Percentiles rank a stretch among this genome's conserved stretches.
phyloP scores from a whole-genome alignment of 2,113 vertebrate genomes.

The Cyanoramphus novaezelandiae region DNA sequence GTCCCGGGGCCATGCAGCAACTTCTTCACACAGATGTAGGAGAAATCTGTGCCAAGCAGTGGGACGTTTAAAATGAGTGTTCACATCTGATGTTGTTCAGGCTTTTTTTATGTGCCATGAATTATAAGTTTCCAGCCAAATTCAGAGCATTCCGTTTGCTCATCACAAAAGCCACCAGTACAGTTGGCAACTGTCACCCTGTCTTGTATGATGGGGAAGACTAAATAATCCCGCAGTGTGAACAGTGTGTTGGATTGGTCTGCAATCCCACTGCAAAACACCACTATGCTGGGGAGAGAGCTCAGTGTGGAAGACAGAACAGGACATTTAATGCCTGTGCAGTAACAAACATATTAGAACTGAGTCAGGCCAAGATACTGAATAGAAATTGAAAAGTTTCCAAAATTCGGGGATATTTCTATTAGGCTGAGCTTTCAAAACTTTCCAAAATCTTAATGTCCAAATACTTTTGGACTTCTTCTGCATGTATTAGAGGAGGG shows the following conservation, averaged over 20 bases:
- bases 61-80: not conserved
- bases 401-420: not conserved
- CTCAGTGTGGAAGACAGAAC: not conserved
- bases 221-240: not conserved
- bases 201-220: not conserved
- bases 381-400: not conserved
- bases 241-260: not conserved
- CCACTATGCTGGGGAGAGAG: not conserved
- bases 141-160: not conserved
- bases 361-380: not conserved
- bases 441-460: not conserved
- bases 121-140: not conserved
- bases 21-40: not conserved
- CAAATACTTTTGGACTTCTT: not conserved
- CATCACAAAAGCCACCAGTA: conserved; percentile 16
- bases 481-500: not conserved
- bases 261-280: not conserved
- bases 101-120: not conserved
- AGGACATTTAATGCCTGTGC: not conserved
- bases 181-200: not conserved
- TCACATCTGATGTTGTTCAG: not conserved
- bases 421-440: not conserved
- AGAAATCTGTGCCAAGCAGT: not conserved
- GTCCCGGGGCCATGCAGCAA: rapidly evolving
- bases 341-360: not conserved